Evolutionary conservation across 2,888 invertebrate genomes (phyloP).

Genomic region (Ariolimax columbianus): DNA sequence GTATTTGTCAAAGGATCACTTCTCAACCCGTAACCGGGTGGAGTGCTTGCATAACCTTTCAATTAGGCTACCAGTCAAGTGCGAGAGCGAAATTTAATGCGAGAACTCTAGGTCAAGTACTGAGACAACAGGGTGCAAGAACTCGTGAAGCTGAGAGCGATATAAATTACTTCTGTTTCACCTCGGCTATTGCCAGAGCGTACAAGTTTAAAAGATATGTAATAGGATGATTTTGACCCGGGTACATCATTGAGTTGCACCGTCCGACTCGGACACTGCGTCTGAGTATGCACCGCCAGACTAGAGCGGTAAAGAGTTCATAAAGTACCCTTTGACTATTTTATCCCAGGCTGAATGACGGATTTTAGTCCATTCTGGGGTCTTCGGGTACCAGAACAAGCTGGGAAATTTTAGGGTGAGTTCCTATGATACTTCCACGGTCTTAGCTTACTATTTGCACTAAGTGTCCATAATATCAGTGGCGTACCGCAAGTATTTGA

Average conservation of each 20-base stretch:
- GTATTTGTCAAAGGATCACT: slow-evolving; percentile 26
- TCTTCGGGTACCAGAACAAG: slow-evolving; percentile 14
- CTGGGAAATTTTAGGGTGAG: not conserved
- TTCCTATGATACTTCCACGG: not conserved
- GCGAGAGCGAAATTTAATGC: not conserved
- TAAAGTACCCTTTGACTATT: slow-evolving; percentile 26
- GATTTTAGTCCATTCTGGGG: slow-evolving; percentile 4
- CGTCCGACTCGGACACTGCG: slow-evolving; percentile 33
- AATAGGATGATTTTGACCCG: slow-evolving; percentile 4
- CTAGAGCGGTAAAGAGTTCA: slow-evolving; percentile 10
- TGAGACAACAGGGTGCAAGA: slow-evolving; percentile 16
- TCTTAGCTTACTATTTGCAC: slow-evolving; percentile 15
- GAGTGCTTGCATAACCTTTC: slow-evolving; percentile 29
- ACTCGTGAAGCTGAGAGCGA: not conserved
- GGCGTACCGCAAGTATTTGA: too few relatives aligned
- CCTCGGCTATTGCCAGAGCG: not conserved
- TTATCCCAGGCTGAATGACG: slow-evolving; percentile 22
- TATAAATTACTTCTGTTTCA: slow-evolving; percentile 11
- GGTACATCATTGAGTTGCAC: slow-evolving; percentile 8
- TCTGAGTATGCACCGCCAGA: slow-evolving; percentile 19
- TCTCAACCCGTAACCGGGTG: slow-evolving; percentile 14
- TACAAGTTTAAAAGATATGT: not conserved
- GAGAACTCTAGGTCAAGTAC: slow-evolving; percentile 21
- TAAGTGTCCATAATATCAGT: slow-evolving; percentile 9
- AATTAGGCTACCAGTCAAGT: slow-evolving; percentile 25